Evolutionary conservation across 2,113 vertebrate genomes (phyloP).

Genomic region (Orientallactaga bullata): DNA sequence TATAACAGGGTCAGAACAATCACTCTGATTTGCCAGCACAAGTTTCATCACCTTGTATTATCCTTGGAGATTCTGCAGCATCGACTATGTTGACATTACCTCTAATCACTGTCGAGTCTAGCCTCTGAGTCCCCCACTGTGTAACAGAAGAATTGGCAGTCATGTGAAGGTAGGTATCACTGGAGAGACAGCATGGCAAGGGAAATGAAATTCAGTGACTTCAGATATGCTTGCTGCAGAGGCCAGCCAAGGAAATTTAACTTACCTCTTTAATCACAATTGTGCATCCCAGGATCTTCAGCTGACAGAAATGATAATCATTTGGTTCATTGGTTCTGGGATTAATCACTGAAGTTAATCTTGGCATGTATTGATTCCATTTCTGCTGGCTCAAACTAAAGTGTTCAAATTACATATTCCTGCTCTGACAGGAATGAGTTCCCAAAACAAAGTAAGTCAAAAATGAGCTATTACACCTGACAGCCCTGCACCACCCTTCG

Average conservation of each 20-base stretch:
- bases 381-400: slow-evolving; percentile 73
- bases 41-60: slow-evolving; percentile 40
- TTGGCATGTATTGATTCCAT: slow-evolving; percentile 77
- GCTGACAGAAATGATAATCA: slow-evolving; percentile 75
- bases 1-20: slow-evolving; percentile 53
- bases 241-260: slow-evolving; percentile 60
- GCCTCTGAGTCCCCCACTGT: not conserved
- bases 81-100: slow-evolving; percentile 43
- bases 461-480: slow-evolving; percentile 76
- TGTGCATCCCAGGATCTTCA: slow-evolving; percentile 63
- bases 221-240: not conserved
- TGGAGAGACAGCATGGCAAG: not conserved
- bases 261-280: slow-evolving; percentile 69
- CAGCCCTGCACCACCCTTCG: slow-evolving; percentile 44
- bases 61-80: slow-evolving; percentile 43
- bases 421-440: slow-evolving; percentile 72
- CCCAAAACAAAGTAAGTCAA: slow-evolving; percentile 76
- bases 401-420: slow-evolving; percentile 76
- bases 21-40: slow-evolving; percentile 65
- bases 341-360: slow-evolving; percentile 80
- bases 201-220: not conserved
- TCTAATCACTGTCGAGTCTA: slow-evolving; percentile 54
- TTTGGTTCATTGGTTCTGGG: slow-evolving; percentile 77
- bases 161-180: not conserved
- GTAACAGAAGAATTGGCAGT: slow-evolving; percentile 37